Conservation (phyloP, 2,113 vertebrate species). For the Dicerorhinus sumatrensis region DNA sequence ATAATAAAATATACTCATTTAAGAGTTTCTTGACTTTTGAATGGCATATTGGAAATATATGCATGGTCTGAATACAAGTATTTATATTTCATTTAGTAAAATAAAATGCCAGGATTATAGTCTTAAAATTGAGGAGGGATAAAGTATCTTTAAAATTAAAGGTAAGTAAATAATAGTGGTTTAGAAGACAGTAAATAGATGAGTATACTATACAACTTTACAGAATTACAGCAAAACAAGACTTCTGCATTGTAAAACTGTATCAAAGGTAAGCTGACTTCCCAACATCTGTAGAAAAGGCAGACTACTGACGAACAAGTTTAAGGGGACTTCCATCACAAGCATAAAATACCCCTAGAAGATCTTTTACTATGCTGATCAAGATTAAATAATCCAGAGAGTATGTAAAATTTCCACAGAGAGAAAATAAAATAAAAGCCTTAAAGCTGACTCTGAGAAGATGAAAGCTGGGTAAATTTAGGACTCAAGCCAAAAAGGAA, state of each 20-base stretch:
- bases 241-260: not conserved
- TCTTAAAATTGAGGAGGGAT: not conserved
- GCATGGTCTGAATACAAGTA: not conserved
- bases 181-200: not conserved
- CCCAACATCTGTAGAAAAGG: not conserved
- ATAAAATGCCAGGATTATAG: not conserved
- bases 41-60: not conserved
- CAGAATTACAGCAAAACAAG: not conserved
- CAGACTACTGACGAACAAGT: not conserved
- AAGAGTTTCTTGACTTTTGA: not conserved
- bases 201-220: not conserved
- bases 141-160: not conserved
- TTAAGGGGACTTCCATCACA: not conserved
- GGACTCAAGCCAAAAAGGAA: conserved; percentile 39
- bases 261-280: not conserved
- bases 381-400: not conserved
- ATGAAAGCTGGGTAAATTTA: not conserved
- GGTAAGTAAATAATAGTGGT: not conserved
- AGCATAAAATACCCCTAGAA: not conserved
- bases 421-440: conserved; percentile 28
- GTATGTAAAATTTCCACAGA: not conserved
- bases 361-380: not conserved
- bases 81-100: not conserved
- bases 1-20: not conserved
- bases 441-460: not conserved